phyloP scores from a whole-genome alignment of 2,888 invertebrate genomes.

The Sabatieria punctata region DNA sequence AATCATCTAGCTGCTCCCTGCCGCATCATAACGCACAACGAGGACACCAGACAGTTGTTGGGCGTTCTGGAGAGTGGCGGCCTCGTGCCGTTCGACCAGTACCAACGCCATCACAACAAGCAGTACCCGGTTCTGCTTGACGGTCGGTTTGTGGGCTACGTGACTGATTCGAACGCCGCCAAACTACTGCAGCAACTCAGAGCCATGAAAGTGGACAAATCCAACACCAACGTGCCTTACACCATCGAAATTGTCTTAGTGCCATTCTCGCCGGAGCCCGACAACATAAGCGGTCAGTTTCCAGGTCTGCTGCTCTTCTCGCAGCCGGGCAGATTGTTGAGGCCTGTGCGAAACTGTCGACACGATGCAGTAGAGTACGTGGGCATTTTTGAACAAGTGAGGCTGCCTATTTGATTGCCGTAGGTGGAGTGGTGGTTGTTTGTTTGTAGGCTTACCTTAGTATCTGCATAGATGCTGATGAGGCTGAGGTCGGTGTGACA shows the following conservation, averaged over 20 bases:
- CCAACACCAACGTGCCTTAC: background rate
- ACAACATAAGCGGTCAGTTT: too few species aligned
- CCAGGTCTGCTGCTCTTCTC: slow-evolving; percentile 81
- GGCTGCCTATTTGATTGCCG: too few species aligned
- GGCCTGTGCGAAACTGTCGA: slow-evolving; percentile 70
- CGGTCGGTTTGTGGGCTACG: slow-evolving; percentile 61
- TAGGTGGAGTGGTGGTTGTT: too few species aligned
- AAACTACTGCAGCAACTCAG: slow-evolving; percentile 54
- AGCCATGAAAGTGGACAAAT: slow-evolving; percentile 47
- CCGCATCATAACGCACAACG: slow-evolving; percentile 35
- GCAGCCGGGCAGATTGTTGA: slow-evolving; percentile 72
- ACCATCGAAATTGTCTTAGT: slow-evolving; percentile 61
- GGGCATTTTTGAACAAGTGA: slow-evolving; percentile 84
- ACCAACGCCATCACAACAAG: slow-evolving; percentile 14
- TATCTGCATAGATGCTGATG: slow-evolving; percentile 58
- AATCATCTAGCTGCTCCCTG: slow-evolving; percentile 81
- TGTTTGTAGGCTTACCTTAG: slow-evolving; percentile 44
- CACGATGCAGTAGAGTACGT: slow-evolving; percentile 55
- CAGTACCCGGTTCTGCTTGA: slow-evolving; percentile 54
- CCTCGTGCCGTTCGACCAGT: too few species aligned
- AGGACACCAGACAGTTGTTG: background rate
- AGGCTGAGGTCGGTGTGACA: slow-evolving; percentile 50
- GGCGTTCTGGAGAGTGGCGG: too few species aligned
- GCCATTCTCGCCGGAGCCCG: slow-evolving; percentile 41
- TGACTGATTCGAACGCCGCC: slow-evolving; percentile 46